These are phyloP conservation scores for Pionites leucogaster DNA, from an alignment of 2,113 vertebrate species.

Conservation along the genomic window DNA sequence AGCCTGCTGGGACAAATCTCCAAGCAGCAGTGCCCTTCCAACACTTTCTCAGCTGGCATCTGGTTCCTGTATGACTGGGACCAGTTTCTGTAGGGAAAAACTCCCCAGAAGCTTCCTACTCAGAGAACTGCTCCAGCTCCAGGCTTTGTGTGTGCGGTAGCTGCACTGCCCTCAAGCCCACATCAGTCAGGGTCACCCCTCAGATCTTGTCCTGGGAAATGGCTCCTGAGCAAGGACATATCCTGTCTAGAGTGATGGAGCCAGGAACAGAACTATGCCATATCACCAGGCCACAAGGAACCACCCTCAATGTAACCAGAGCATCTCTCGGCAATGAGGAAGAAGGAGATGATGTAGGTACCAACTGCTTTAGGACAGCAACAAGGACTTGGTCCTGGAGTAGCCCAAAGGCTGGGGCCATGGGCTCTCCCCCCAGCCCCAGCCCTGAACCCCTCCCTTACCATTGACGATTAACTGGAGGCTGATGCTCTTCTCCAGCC, in stretches of 20 bases:
- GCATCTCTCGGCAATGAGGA: not conserved
- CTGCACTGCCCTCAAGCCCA: not conserved
- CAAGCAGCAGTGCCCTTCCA: not conserved
- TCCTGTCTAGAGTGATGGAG: not conserved
- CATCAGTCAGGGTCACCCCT: not conserved
- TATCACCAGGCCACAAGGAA: not conserved
- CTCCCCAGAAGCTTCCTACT: not conserved
- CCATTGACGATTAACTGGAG: constrained; percentile 90
- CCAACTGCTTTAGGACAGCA: not conserved
- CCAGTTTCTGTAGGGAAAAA: not conserved
- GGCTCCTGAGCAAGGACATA: not conserved
- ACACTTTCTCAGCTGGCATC: not conserved
- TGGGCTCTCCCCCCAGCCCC: not conserved
- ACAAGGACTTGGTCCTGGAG: accelerated
- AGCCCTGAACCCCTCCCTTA: constrained; percentile 55
- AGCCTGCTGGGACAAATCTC: not conserved
- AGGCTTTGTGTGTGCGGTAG: not conserved
- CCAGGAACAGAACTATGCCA: not conserved
- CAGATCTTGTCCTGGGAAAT: not conserved
- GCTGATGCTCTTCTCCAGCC: constrained; percentile 83
- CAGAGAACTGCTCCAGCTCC: not conserved
- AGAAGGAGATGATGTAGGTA: not conserved
- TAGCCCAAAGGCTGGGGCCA: not conserved
- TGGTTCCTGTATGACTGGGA: not conserved
- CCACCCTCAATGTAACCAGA: not conserved